phyloP scores from a whole-genome alignment of 2,113 vertebrate species.

The Cervus canadensis region DNA sequence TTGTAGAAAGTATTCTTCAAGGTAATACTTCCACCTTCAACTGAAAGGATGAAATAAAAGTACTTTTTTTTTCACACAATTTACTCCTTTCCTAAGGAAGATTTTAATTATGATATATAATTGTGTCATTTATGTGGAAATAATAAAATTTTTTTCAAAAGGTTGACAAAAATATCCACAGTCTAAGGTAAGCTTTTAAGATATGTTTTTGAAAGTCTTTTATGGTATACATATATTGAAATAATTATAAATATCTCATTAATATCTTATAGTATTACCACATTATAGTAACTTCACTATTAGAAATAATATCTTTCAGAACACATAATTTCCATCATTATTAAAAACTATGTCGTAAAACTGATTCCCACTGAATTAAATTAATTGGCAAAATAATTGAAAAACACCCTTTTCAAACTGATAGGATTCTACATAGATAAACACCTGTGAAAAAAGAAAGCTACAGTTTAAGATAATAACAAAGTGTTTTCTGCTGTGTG shows the following conservation, averaged over 20 bases:
- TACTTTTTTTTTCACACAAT: background rate
- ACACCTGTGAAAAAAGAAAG: background rate
- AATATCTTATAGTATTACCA: background rate
- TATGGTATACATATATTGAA: background rate
- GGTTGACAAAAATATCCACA: background rate
- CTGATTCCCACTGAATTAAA: background rate
- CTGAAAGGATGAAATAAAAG: background rate
- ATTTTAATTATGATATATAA: background rate
- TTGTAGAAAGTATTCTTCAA: background rate
- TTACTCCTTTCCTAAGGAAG: background rate
- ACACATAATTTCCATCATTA: background rate
- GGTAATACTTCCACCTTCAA: background rate
- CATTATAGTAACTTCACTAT: background rate
- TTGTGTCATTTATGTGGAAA: background rate
- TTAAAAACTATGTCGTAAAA: background rate
- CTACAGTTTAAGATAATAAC: background rate
- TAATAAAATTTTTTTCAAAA: background rate
- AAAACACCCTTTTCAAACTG: background rate
- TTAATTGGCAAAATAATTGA: background rate
- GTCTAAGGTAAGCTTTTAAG: background rate
- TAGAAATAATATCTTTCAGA: background rate
- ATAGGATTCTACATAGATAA: background rate
- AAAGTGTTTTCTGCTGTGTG: background rate
- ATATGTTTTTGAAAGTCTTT: background rate
- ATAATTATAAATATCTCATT: background rate